phyloP scores from a whole-genome alignment of 2,797 vertebrate species.

The Gastrophryne carolinensis region DNA sequence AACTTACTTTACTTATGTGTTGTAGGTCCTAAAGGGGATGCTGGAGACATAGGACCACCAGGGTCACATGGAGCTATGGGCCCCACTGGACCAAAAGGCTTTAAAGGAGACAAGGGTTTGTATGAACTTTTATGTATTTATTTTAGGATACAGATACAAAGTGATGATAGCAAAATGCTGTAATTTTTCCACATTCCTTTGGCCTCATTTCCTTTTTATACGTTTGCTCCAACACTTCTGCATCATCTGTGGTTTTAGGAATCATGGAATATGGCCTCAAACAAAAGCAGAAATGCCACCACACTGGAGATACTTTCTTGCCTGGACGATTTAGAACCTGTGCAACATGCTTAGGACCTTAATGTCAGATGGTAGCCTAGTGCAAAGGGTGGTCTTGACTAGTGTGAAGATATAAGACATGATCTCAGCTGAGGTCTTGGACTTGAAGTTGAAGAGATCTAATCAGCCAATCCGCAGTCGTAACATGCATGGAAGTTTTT shows the following conservation, averaged over 20 bases:
- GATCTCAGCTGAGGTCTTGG: too few relatives aligned
- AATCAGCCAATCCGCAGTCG: too few relatives aligned
- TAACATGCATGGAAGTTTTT: too few relatives aligned
- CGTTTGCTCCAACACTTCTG: not conserved
- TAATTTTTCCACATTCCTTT: not conserved
- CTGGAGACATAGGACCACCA: slow-evolving; percentile 74
- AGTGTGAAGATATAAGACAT: too few relatives aligned
- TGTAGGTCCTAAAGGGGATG: slow-evolving; percentile 80
- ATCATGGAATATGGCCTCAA: not conserved
- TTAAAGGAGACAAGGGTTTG: slow-evolving; percentile 75
- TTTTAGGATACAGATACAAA: not conserved
- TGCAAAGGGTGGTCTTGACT: too few relatives aligned
- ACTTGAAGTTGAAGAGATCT: too few relatives aligned
- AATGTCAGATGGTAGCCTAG: too few relatives aligned
- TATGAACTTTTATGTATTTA: slow-evolving; percentile 21
- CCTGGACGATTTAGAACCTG: too few relatives aligned
- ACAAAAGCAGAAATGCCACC: too few relatives aligned
- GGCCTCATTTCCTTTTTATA: not conserved
- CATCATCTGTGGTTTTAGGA: not conserved
- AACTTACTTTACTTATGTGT: too few relatives aligned
- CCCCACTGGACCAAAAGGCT: slow-evolving; percentile 66
- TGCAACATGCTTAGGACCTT: too few relatives aligned
- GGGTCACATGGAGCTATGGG: slow-evolving; percentile 73
- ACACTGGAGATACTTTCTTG: too few relatives aligned
- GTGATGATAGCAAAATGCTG: not conserved